These are phyloP conservation scores for Elegia similella DNA, from an alignment of 2,888 invertebrate genomes.

Conservation along the genomic window DNA sequence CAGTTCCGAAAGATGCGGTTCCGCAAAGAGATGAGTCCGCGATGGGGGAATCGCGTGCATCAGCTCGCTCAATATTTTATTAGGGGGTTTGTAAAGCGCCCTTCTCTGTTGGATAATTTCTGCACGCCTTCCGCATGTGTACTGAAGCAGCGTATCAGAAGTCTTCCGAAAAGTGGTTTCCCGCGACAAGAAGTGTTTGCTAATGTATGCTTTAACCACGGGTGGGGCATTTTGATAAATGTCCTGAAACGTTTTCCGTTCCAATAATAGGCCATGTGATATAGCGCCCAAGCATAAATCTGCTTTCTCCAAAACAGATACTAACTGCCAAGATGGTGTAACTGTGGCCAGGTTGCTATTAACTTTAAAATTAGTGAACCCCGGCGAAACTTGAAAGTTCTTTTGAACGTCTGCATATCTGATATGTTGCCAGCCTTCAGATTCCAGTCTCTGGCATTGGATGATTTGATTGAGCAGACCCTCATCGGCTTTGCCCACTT, in stretches of 20 bases:
- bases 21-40: too few species aligned
- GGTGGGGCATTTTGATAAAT: background rate
- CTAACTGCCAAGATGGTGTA: background rate
- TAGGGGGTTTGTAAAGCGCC: too few species aligned
- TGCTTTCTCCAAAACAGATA: background rate
- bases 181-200: conserved; percentile 11
- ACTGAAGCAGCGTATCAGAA: conserved; percentile 22
- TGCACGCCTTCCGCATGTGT: conserved; percentile 20
- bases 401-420: background rate
- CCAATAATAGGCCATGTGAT: background rate
- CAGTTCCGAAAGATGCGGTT: too few species aligned
- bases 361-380: background rate
- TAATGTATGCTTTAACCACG: background rate
- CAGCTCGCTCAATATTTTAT: too few species aligned
- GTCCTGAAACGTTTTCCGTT: background rate
- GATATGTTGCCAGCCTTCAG: background rate
- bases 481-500: background rate
- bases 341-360: background rate
- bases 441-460: background rate
- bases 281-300: too few species aligned
- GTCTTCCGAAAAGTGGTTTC: conserved; percentile 18
- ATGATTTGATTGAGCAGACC: background rate
- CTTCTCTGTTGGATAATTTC: too few species aligned
- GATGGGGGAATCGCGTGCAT: too few species aligned
- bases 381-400: background rate